These are phyloP conservation scores for Leuctra nigra DNA, from an alignment of 2,888 invertebrate species.

Conservation along the genomic window DNA sequence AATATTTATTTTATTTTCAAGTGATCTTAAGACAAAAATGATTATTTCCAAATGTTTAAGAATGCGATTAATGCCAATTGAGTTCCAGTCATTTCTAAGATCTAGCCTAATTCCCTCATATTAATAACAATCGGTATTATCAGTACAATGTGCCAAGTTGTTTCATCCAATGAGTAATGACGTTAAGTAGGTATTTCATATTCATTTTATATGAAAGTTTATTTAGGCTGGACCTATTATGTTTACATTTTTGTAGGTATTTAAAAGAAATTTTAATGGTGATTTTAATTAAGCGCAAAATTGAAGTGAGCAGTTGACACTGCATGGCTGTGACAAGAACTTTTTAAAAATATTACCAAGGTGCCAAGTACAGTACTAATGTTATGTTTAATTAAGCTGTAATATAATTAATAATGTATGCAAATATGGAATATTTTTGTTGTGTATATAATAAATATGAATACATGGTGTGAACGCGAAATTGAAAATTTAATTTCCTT, in stretches of 20 bases:
- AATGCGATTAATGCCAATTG: conserved; percentile 15
- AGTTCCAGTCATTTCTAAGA: conserved; percentile 14
- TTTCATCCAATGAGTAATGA: conserved; percentile 11
- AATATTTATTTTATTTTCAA: conserved; percentile 19
- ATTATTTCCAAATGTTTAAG: neutral
- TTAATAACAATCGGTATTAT: conserved; percentile 18
- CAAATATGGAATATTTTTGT: conserved; percentile 2
- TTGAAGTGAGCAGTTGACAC: conserved; percentile 29
- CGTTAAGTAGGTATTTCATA: conserved; percentile 7
- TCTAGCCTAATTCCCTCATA: conserved; percentile 12
- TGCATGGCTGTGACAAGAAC: conserved; percentile 44
- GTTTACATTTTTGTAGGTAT: conserved; percentile 13
- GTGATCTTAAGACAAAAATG: neutral
- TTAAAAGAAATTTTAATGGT: conserved; percentile 5
- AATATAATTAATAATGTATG: neutral
- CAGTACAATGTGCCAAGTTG: conserved; percentile 17
- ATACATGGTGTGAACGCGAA: neutral
- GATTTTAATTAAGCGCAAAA: conserved; percentile 17
- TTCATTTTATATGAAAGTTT: conserved; percentile 13
- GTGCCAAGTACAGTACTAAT: conserved; percentile 25
- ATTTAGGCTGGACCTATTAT: conserved; percentile 18
- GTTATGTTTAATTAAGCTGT: neutral
- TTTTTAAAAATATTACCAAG: conserved; percentile 22
- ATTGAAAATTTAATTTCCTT: no score
- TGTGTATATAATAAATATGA: no score